Base-by-base conservation (phyloP, 2,888 invertebrate genomes). In the Monoplex corrugatus region DNA sequence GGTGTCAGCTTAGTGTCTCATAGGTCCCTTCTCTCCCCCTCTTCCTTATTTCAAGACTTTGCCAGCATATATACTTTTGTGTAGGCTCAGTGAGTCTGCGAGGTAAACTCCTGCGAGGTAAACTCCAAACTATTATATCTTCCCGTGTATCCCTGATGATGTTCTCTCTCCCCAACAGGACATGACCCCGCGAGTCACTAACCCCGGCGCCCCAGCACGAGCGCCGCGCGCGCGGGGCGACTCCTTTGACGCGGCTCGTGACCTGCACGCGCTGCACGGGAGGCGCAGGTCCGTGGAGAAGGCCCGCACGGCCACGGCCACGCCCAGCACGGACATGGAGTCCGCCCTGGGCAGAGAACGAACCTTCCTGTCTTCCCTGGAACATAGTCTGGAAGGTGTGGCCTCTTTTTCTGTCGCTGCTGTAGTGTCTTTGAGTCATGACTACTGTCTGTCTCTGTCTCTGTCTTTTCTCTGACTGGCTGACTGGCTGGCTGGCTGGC, bases 311-410 rank as follows among this genome's bases (percentile, higher is more conserved):
- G 40, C 40, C 28, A 40, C 35, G 6, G 38, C 87, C 35, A 57
- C 80, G 0, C 40, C 57, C 40, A 80, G 35, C 50, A 43, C 80
- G 8, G 78, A 80, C 57, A 78, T 80, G 40, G 87, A 87, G 40
- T 87, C 87, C 23, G 32, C 57, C 16, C n/a, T 80, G 16, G 57
- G 44, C 78, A 87, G 40, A 40, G 87, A 87, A 40, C 50, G 45
- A 80, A 87, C 87, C 8, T 78, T 87, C 13, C 75, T 87, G 80
- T 87, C 87, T 0, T 87, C 87, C 2, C 32, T 40, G 80, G 78
- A 80, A 28, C 80, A 87, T 40, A 87, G 87, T 40, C 5, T 80
- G 40, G 78, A 87, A 87, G 87, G 87, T 87, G 8, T 28, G 44
- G 50, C 10, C 50, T 50, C 8, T 38, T 2, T n/a, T 72, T 32